Conservation (phyloP, 2,797 vertebrate species). For the Leptodactylus fallax region DNA sequence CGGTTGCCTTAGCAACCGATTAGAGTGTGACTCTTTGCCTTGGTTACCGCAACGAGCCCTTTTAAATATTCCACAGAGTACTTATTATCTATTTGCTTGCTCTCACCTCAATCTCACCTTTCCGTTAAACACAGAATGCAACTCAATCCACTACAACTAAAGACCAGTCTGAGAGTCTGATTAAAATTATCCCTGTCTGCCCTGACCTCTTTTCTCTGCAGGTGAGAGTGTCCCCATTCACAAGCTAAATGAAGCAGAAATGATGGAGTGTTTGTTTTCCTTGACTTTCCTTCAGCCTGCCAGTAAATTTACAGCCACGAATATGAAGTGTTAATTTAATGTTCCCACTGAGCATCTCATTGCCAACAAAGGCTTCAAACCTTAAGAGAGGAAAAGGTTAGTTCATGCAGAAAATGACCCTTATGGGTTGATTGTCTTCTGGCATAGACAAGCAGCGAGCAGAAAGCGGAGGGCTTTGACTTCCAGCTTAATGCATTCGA, state of each 20-base stretch:
- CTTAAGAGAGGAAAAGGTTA: slow-evolving; percentile 84
- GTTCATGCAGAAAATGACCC: slow-evolving; percentile 92
- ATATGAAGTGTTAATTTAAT: slow-evolving; percentile 90
- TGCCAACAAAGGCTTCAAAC: slow-evolving; percentile 76
- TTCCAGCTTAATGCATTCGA: slow-evolving; percentile 74
- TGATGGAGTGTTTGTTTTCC: slow-evolving; percentile 91
- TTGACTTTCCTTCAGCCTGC: slow-evolving; percentile 82
- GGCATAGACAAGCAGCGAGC: slow-evolving; percentile 80
- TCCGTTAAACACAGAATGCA: slow-evolving; percentile 70
- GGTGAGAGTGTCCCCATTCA: slow-evolving; percentile 82
- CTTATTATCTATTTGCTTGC: slow-evolving; percentile 71
- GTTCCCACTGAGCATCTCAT: slow-evolving; percentile 85
- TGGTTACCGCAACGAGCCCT: slow-evolving; percentile 63
- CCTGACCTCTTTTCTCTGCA: slow-evolving; percentile 79
- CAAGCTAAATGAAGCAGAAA: slow-evolving; percentile 87
- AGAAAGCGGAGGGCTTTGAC: slow-evolving; percentile 79
- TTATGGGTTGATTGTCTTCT: slow-evolving; percentile 89
- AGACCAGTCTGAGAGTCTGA: slow-evolving; percentile 78
- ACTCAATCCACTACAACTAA: slow-evolving; percentile 74
- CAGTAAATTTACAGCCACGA: slow-evolving; percentile 80
- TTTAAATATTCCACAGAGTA: slow-evolving; percentile 65
- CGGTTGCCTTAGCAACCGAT: slow-evolving; percentile 66
- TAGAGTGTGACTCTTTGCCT: slow-evolving; percentile 51
- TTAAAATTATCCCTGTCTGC: slow-evolving; percentile 77
- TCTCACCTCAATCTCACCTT: slow-evolving; percentile 76